Conservation (phyloP, 2,797 vertebrate genomes). For the Heteromormyrus szaboi region DNA sequence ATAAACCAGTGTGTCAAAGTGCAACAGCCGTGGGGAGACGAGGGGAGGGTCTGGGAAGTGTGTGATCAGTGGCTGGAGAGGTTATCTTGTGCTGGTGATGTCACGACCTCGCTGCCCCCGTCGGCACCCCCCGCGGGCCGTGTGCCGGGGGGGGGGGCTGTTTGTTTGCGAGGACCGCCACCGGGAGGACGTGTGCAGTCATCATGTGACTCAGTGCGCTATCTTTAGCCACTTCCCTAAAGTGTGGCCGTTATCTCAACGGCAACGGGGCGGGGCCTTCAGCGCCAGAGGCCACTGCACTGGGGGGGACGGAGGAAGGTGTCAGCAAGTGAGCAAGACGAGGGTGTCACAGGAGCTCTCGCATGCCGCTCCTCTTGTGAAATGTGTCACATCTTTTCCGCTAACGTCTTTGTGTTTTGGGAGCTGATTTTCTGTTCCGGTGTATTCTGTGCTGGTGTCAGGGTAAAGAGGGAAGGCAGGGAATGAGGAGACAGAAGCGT, state of each 20-base stretch:
- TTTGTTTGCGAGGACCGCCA: conserved; percentile 47
- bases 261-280: background rate
- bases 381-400: background rate
- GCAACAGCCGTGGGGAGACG: background rate
- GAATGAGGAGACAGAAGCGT: background rate
- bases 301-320: background rate
- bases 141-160: background rate
- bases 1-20: conserved; percentile 2
- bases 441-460: background rate
- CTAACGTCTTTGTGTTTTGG: background rate
- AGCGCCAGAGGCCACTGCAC: background rate
- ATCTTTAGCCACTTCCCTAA: conserved; percentile 65
- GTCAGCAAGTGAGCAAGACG: background rate
- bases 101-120: conserved; percentile 31
- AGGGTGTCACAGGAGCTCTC: background rate
- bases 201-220: conserved; percentile 48
- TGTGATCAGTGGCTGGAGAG: conserved; percentile 19
- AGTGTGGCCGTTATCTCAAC: conserved; percentile 22
- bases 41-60: background rate
- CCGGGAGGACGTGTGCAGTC: conserved; percentile 46
- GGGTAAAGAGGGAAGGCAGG: background rate
- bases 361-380: background rate
- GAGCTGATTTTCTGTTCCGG: background rate
- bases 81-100: conserved; percentile 38
- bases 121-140: conserved; percentile 21